These are phyloP conservation scores for Setipinna tenuifilis DNA, from an alignment of 2,797 vertebrate genomes.

Conservation along the genomic window DNA sequence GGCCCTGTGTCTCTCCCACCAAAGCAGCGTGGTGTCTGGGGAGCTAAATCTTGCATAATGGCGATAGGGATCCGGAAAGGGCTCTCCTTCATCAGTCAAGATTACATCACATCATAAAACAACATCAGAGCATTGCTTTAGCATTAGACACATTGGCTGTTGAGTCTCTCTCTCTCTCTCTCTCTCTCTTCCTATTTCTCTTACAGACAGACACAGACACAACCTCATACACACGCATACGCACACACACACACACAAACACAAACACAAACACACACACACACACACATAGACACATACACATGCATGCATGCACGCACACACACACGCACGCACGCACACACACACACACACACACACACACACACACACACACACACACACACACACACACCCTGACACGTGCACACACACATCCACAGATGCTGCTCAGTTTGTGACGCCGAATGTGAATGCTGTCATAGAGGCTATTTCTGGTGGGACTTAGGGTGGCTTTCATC, in stretches of 20 bases:
- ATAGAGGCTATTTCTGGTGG: conserved; percentile 1
- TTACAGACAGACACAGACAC: not conserved
- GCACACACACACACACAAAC: not conserved
- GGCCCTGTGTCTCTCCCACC: not conserved
- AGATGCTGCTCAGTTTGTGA: too few species aligned
- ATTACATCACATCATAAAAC: conserved; percentile 14
- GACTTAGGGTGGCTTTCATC: conserved; percentile 30
- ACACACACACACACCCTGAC: conserved; percentile 24
- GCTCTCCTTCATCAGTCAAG: not conserved
- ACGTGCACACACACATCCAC: too few species aligned
- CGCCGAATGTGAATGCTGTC: not conserved
- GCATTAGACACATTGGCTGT: not conserved
- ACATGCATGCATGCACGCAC: too few species aligned
- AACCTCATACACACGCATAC: not conserved
- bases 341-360: conserved; percentile 25
- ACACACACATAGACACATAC: too few species aligned
- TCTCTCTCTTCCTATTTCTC: too few species aligned
- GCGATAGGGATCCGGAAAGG: not conserved
- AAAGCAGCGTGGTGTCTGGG: not conserved
- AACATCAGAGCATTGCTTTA: not conserved
- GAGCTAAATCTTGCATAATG: not conserved
- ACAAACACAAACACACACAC: conserved; percentile 4
- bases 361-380: conserved; percentile 24
- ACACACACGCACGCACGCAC: not conserved
- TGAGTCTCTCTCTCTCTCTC: not conserved